Conservation (phyloP, 2,113 vertebrate species). For the human region DNA sequence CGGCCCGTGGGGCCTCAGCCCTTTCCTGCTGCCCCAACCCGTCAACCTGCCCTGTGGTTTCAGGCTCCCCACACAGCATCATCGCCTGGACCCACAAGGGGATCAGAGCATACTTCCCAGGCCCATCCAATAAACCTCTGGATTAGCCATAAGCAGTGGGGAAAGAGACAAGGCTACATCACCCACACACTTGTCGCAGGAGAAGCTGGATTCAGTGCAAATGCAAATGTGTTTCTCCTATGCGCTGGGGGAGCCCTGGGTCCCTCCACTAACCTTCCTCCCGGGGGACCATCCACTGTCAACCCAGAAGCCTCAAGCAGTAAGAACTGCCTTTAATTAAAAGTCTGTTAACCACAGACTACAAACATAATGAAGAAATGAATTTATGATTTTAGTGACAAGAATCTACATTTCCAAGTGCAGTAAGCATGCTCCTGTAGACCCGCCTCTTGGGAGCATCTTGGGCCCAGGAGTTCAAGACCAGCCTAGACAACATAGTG, state of each 20-base stretch:
- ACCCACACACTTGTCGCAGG: background rate
- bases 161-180: too few relatives aligned
- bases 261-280: background rate
- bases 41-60: too few relatives aligned
- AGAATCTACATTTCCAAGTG: background rate
- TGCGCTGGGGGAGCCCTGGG: background rate
- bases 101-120: accelerated
- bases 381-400: background rate
- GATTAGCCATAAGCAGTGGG: background rate
- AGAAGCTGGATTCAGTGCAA: background rate
- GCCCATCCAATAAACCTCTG: background rate
- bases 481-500: too few relatives aligned
- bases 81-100: accelerated
- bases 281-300: background rate
- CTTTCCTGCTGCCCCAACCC: background rate
- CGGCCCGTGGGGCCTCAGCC: background rate
- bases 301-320: background rate
- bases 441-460: too few relatives aligned
- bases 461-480: too few relatives aligned
- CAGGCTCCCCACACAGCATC: background rate
- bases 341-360: background rate
- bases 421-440: too few relatives aligned
- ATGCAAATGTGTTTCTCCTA: background rate
- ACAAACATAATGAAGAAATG: background rate
- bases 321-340: background rate